Conservation (phyloP, 2,888 invertebrate genomes). For the Parnassius mnemosyne region DNA sequence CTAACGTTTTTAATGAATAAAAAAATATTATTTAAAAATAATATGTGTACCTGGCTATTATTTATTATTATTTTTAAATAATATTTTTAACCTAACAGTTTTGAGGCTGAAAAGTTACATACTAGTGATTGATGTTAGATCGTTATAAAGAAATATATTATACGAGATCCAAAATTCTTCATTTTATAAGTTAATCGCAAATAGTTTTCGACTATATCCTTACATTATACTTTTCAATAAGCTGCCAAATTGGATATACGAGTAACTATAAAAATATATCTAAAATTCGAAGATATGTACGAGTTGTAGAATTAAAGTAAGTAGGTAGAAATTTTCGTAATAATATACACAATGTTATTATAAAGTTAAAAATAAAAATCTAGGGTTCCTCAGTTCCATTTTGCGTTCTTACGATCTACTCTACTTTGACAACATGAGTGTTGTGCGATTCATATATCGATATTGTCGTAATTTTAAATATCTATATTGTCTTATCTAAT, state of each 20-base stretch:
- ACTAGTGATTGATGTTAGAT: too few species aligned
- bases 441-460: neutral
- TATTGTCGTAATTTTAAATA: too few species aligned
- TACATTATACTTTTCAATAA: neutral
- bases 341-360: constrained; percentile 2
- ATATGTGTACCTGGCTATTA: too few species aligned
- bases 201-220: neutral
- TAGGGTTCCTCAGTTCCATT: neutral
- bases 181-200: neutral
- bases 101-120: too few species aligned
- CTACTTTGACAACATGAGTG: constrained; percentile 10
- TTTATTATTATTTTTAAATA: too few species aligned
- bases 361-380: neutral
- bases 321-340: neutral
- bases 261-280: constrained; percentile 10
- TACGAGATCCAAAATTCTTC: neutral
- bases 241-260: constrained; percentile 3
- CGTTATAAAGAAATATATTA: neutral
- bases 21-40: too few species aligned
- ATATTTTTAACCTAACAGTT: too few species aligned
- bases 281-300: constrained; percentile 5
- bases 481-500: too few species aligned
- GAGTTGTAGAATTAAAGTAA: constrained; percentile 4
- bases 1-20: too few species aligned
- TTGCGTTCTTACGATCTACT: neutral